Conservation (phyloP, 1,140 invertebrate species). For the Drosophila takahashii region DNA sequence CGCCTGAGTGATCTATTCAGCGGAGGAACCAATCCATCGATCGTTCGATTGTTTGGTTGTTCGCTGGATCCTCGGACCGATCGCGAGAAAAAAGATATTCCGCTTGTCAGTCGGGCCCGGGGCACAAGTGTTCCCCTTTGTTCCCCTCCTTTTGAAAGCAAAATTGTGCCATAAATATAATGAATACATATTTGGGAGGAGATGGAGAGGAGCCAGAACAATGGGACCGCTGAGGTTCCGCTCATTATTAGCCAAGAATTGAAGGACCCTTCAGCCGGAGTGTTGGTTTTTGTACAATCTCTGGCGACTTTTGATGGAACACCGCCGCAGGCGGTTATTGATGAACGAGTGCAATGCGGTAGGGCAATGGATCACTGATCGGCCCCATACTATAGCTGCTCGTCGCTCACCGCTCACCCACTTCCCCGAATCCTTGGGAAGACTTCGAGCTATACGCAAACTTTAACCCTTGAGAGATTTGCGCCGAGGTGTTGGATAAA, state of each 20-base stretch:
- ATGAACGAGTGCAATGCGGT: slow-evolving; percentile 64
- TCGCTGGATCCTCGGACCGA: slow-evolving; percentile 22
- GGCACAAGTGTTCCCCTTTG: slow-evolving; percentile 69
- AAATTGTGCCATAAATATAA: slow-evolving; percentile 82
- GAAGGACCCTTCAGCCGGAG: slow-evolving; percentile 73
- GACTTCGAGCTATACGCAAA: slow-evolving; percentile 21
- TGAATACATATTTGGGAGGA: slow-evolving; percentile 55
- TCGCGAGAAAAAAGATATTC: slow-evolving; percentile 82
- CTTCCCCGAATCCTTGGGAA: background rate
- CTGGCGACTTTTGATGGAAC: slow-evolving; percentile 67
- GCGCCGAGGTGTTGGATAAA: slow-evolving; percentile 72
- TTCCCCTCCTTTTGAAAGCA: slow-evolving; percentile 45
- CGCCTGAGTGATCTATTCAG: slow-evolving; percentile 75
- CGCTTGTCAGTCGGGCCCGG: slow-evolving; percentile 66
- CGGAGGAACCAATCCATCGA: slow-evolving; percentile 40
- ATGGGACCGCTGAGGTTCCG: slow-evolving; percentile 62
- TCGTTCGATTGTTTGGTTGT: slow-evolving; percentile 6
- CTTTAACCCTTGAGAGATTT: slow-evolving; percentile 54
- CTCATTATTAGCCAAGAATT: slow-evolving; percentile 70
- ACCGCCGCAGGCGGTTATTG: slow-evolving; percentile 44
- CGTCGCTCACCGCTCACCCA: too few relatives aligned
- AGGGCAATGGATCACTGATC: slow-evolving; percentile 50
- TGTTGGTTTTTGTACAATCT: slow-evolving; percentile 71
- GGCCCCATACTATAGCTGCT: background rate
- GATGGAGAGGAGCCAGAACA: slow-evolving; percentile 38